phyloP scores from a whole-genome alignment of 1,140 invertebrate species.

The Orchestia grillus region DNA sequence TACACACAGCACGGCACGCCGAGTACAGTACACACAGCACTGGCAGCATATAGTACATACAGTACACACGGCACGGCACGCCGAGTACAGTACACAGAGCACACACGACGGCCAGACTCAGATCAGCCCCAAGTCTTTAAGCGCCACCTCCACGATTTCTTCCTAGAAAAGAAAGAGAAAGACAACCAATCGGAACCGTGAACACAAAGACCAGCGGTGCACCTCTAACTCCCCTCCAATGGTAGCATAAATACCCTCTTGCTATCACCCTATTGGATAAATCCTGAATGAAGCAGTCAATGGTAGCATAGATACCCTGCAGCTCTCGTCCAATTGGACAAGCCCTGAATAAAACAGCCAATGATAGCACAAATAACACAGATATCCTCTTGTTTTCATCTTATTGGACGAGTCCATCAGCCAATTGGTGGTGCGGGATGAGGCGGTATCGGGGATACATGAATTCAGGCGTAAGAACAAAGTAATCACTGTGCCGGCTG shows the following conservation, averaged over 20 bases:
- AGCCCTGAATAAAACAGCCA: too few relatives aligned
- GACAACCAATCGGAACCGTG: constrained; percentile 48
- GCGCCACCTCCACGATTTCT: constrained; percentile 85
- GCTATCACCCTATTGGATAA: background rate
- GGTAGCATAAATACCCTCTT: background rate
- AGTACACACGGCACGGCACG: background rate
- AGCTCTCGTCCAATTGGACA: too few relatives aligned
- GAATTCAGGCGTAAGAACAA: background rate
- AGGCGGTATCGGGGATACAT: too few relatives aligned
- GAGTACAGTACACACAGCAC: background rate
- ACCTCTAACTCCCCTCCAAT: background rate
- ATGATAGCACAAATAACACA: too few relatives aligned
- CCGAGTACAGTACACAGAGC: background rate
- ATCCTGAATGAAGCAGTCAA: too few relatives aligned
- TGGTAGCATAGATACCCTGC: too few relatives aligned
- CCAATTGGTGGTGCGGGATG: too few relatives aligned
- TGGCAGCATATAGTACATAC: background rate
- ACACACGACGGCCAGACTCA: constrained; percentile 70
- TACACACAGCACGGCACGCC: too few relatives aligned
- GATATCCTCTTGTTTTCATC: too few relatives aligned
- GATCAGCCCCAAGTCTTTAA: constrained; percentile 85
- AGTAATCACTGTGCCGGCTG: background rate
- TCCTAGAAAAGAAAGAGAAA: constrained; percentile 76
- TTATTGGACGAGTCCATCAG: too few relatives aligned
- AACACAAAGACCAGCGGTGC: background rate